A percentile compares a stretch with the other conserved stretches of the same genome.
These are phyloP conservation scores for Ephydatia muelleri DNA, from an alignment of 37 sponge, comb jelly and placozoan species.

Conservation along the genomic window DNA sequence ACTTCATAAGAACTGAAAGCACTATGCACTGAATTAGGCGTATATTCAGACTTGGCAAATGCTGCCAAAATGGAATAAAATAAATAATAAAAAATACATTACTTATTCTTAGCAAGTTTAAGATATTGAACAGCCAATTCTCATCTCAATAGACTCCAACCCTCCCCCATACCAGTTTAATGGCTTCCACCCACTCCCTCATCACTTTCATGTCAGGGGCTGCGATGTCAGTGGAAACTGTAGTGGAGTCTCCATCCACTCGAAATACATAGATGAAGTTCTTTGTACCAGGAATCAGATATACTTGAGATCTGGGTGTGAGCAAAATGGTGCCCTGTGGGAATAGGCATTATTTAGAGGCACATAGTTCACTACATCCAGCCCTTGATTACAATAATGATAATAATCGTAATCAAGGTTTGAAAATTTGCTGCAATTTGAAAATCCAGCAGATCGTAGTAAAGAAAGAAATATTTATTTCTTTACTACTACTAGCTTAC, in stretches of 20 bases:
- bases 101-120: too few species aligned
- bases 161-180: conserved; percentile 42
- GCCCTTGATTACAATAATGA: too few species aligned
- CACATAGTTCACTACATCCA: not conserved
- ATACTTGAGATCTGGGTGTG: conserved; percentile 17
- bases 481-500: too few species aligned
- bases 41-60: too few species aligned
- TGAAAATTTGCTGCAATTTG: not conserved
- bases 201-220: conserved; percentile 12
- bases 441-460: too few species aligned
- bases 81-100: too few species aligned
- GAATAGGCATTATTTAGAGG: not conserved
- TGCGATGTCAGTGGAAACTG: conserved; percentile 32
- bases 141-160: not conserved
- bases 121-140: too few species aligned
- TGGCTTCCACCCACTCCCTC: conserved; percentile 45
- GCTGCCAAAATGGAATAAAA: too few species aligned
- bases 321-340: conserved; percentile 33
- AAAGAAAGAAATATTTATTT: too few species aligned
- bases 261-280: conserved; percentile 29
- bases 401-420: too few species aligned
- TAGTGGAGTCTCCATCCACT: conserved; percentile 17
- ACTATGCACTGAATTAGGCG: too few species aligned
- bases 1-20: too few species aligned
- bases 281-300: conserved; percentile 24